These are phyloP conservation scores for Mayetiola destructor DNA, from an alignment of 2,888 invertebrate genomes.

Conservation along the genomic window DNA sequence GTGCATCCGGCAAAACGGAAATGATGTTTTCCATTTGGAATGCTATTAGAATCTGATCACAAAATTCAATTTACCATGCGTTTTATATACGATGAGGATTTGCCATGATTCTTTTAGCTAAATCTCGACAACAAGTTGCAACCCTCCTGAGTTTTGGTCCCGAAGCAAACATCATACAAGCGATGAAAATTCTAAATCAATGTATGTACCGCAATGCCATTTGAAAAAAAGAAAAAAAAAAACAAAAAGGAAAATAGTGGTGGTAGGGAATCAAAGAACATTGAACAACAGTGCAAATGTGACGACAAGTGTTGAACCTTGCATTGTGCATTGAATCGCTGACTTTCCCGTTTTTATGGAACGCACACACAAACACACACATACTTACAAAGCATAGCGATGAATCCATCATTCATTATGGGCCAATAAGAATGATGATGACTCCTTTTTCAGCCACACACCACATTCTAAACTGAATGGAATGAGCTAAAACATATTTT, in stretches of 20 bases:
- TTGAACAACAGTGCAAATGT: not conserved
- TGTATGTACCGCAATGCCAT: not conserved
- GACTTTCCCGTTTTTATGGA: not conserved
- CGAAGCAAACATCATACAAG: too few species aligned
- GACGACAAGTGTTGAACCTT: conserved; percentile 8
- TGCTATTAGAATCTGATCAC: conserved; percentile 5
- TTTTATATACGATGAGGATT: not conserved
- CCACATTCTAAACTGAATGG: too few species aligned
- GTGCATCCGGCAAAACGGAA: not conserved
- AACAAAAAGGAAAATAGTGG: not conserved
- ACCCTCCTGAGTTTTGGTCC: not conserved
- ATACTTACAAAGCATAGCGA: not conserved
- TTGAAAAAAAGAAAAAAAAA: not conserved
- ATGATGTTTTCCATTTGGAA: not conserved
- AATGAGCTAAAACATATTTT: conserved; percentile 10
- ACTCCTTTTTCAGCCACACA: too few species aligned
- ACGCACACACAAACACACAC: not conserved
- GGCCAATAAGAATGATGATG: too few species aligned
- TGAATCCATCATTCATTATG: too few species aligned
- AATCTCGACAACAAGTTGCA: conserved; percentile 12
- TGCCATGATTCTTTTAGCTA: not conserved
- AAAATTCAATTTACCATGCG: not conserved
- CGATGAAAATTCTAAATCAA: not conserved
- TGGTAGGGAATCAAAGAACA: not conserved
- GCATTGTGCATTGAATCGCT: too few species aligned